Evolutionary conservation across 2,797 vertebrate genomes (phyloP).

Genomic region (Enteromius anoplus): DNA sequence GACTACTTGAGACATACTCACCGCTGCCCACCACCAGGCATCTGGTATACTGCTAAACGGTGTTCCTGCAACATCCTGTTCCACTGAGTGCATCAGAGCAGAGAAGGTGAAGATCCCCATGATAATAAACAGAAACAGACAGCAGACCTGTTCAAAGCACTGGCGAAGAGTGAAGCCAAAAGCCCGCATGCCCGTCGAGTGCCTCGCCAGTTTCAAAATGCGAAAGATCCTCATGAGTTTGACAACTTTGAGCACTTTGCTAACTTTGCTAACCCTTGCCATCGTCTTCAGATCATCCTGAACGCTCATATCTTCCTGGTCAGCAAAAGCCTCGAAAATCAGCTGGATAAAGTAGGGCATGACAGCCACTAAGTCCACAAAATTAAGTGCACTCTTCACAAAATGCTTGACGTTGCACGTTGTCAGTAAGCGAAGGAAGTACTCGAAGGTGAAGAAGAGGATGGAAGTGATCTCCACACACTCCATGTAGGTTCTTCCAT

Average conservation of each 20-base stretch:
- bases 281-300: conserved; percentile 87
- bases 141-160: conserved; percentile 93
- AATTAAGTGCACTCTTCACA: conserved; percentile 84
- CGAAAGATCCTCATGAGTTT: conserved; percentile 92
- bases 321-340: conserved; percentile 81
- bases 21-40: conserved; percentile 94
- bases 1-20: conserved; percentile 69
- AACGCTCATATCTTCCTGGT: conserved; percentile 71
- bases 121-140: conserved; percentile 89
- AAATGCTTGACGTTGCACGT: conserved; percentile 83
- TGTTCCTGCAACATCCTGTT: conserved; percentile 85
- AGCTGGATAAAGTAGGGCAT: conserved; percentile 91
- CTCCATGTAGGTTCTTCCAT: conserved; percentile 85
- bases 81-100: conserved; percentile 89
- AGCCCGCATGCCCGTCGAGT: conserved; percentile 91
- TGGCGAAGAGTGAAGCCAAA: conserved; percentile 92
- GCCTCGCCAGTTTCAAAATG: conserved; percentile 89
- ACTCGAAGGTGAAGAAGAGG: conserved; percentile 88
- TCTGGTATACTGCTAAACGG: conserved; percentile 91
- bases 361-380: conserved; percentile 88
- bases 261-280: conserved; percentile 88
- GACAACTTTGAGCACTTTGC: conserved; percentile 89
- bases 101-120: conserved; percentile 95
- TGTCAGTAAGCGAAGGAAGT: conserved; percentile 84
- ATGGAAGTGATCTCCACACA: conserved; percentile 85